A percentile compares a stretch with the other conserved stretches of the same genome.
phyloP scores from a whole-genome alignment of 2,888 invertebrate species.

The Drosophila kanekoi region DNA sequence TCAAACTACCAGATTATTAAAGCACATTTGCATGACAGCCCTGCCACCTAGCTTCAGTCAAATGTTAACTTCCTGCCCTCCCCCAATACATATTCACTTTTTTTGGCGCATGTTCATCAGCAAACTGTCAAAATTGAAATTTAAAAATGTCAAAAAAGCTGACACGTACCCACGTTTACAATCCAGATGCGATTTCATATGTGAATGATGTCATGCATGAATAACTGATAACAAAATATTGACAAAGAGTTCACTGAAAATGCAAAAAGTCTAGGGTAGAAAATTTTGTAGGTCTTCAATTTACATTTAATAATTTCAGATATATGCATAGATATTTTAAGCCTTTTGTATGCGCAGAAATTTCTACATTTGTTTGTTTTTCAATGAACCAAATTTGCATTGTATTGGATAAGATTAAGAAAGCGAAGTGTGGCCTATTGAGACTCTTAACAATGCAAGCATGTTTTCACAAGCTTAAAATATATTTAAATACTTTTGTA shows the following conservation, averaged over 20 bases:
- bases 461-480: too few species aligned
- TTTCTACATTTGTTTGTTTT: too few species aligned
- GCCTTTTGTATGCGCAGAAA: background rate
- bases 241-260: constrained; percentile 55
- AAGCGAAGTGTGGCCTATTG: too few species aligned
- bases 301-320: background rate
- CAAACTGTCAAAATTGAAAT: constrained; percentile 77
- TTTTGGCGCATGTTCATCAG: constrained; percentile 44
- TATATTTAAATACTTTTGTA: too few species aligned
- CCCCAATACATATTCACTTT: background rate
- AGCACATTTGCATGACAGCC: background rate
- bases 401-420: too few species aligned
- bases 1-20: constrained; percentile 11
- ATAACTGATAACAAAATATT: constrained; percentile 71
- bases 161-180: constrained; percentile 56
- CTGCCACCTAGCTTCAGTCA: background rate
- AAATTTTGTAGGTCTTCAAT: background rate
- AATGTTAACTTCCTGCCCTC: background rate
- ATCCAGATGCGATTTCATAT: constrained; percentile 54
- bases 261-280: constrained; percentile 14
- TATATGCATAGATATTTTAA: background rate
- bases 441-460: too few species aligned
- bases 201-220: constrained; percentile 79
- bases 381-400: too few species aligned
- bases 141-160: constrained; percentile 78